Percentiles rank a stretch among this genome's conserved stretches.
These are phyloP conservation scores for Ochropleura plecta DNA, from an alignment of 2,888 invertebrate species.

Conservation along the genomic window DNA sequence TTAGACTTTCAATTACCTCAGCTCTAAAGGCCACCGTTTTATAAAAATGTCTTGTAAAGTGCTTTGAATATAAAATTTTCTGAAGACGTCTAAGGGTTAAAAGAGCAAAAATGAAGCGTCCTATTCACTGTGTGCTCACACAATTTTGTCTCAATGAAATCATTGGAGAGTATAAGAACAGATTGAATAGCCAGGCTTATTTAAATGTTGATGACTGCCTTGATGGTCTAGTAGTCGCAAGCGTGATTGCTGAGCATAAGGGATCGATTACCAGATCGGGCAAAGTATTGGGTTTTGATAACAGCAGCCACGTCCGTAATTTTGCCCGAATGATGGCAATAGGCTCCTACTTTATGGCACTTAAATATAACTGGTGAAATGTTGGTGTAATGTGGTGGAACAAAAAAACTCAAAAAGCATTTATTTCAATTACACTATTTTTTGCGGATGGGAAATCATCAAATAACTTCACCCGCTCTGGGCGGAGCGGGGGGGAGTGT, in stretches of 20 bases:
- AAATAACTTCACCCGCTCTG: too few relatives aligned
- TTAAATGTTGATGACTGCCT: not conserved
- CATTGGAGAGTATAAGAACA: not conserved
- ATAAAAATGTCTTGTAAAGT: slow-evolving; percentile 29
- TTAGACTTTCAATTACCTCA: slow-evolving; percentile 43
- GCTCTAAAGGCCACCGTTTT: slow-evolving; percentile 15
- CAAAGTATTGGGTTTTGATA: not conserved
- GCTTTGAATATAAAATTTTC: slow-evolving; percentile 27
- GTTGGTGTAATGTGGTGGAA: too few relatives aligned
- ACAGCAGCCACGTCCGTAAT: not conserved
- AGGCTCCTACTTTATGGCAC: not conserved
- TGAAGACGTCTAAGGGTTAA: slow-evolving; percentile 9
- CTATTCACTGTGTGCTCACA: slow-evolving; percentile 15
- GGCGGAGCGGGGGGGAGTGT: too few relatives aligned
- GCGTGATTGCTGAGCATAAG: not conserved
- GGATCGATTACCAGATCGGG: too few relatives aligned
- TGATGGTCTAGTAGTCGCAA: not conserved
- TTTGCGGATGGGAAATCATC: too few relatives aligned
- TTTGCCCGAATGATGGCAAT: not conserved
- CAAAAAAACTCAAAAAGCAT: too few relatives aligned
- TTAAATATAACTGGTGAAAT: not conserved
- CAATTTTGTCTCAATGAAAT: slow-evolving; percentile 27
- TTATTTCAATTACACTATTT: too few relatives aligned
- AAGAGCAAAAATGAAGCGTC: slow-evolving; percentile 15
- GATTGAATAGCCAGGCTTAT: not conserved